phyloP scores from a whole-genome alignment of 2,888 invertebrate species.

The Leptopterna dolabrata region DNA sequence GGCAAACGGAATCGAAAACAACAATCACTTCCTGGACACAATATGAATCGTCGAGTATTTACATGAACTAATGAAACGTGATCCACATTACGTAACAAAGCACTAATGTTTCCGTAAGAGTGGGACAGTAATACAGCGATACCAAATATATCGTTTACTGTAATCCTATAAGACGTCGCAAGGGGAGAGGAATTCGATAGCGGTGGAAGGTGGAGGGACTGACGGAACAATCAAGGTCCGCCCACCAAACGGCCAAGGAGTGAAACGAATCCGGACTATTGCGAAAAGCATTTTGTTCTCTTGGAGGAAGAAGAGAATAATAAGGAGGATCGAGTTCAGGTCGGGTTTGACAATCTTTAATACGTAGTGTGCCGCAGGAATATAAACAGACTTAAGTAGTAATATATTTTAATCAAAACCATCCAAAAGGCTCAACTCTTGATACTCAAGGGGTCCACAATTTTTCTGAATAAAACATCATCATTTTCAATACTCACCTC shows the following conservation, averaged over 20 bases:
- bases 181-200: slow-evolving; percentile 6
- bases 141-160: slow-evolving; percentile 7
- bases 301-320: neutral
- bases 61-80: neutral
- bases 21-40: too few relatives aligned
- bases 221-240: neutral
- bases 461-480: too few relatives aligned
- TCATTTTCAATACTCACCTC: too few relatives aligned
- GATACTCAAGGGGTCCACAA: too few relatives aligned
- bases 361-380: too few relatives aligned
- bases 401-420: too few relatives aligned
- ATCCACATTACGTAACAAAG: neutral
- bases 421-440: too few relatives aligned
- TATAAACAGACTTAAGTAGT: too few relatives aligned
- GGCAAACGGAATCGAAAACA: too few relatives aligned
- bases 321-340: too few relatives aligned
- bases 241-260: neutral
- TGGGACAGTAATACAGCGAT: neutral
- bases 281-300: neutral
- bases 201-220: neutral
- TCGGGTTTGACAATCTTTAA: too few relatives aligned
- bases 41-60: too few relatives aligned
- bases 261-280: neutral
- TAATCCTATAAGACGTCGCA: neutral
- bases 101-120: neutral